These are phyloP conservation scores for Ivindomyrus marchei DNA, from an alignment of 2,113 vertebrate species.

Conservation along the genomic window DNA sequence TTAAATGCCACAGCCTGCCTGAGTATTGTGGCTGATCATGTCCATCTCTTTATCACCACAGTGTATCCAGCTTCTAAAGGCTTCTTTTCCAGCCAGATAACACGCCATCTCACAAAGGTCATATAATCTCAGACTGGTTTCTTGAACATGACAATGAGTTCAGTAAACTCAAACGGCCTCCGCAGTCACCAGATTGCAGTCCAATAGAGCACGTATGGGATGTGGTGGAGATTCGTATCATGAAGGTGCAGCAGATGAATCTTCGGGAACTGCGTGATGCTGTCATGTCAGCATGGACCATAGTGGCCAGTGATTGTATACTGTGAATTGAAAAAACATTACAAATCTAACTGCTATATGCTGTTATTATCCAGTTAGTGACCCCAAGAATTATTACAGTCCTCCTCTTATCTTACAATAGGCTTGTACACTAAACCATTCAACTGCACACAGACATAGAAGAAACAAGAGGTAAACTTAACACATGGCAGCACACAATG, in stretches of 20 bases:
- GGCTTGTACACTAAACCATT: neutral
- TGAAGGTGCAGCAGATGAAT: neutral
- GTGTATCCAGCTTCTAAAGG: neutral
- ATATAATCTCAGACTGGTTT: neutral
- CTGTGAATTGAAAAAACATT: neutral
- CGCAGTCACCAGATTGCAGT: neutral
- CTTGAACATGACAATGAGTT: neutral
- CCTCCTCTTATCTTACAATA: neutral
- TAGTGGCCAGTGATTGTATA: neutral
- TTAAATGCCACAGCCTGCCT: neutral
- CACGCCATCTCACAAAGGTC: neutral
- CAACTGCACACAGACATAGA: slow-evolving; percentile 13
- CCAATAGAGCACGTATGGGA: neutral
- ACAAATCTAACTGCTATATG: neutral
- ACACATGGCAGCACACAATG: neutral
- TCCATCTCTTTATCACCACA: neutral
- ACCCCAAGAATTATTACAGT: neutral
- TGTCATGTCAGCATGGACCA: too few relatives aligned
- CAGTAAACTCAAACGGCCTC: neutral
- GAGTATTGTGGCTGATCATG: neutral
- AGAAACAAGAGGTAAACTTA: neutral
- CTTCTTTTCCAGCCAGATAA: neutral
- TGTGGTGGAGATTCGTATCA: neutral
- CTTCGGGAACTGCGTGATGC: too few relatives aligned
- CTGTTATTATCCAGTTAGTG: neutral